A percentile compares a stretch with the other conserved stretches of the same genome.
These are phyloP conservation scores for Nomada hirtipes DNA, from an alignment of 2,888 invertebrate genomes.

Conservation along the genomic window DNA sequence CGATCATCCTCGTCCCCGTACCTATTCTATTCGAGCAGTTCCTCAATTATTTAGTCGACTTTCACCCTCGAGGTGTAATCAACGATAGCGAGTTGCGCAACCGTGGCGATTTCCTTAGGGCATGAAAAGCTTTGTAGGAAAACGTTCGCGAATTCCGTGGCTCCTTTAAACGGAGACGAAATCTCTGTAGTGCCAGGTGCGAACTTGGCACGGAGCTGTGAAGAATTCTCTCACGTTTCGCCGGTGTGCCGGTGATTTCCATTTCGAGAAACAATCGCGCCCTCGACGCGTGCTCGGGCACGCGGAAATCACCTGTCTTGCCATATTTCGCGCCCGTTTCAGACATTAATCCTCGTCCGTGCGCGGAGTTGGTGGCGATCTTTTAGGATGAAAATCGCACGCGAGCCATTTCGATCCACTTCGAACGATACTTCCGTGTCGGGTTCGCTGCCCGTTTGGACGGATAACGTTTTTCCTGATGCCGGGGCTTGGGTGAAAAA, in stretches of 20 bases:
- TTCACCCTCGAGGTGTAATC: constrained; percentile 16
- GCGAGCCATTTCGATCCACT: not conserved
- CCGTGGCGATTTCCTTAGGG: constrained; percentile 16
- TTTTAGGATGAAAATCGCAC: constrained; percentile 25
- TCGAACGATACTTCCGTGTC: constrained; percentile 21
- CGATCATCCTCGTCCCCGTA: constrained; percentile 1
- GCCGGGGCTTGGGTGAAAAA: not conserved
- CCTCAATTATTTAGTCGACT: constrained; percentile 24
- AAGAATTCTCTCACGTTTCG: constrained; percentile 77
- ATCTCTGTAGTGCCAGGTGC: constrained; percentile 59
- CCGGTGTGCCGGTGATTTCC: constrained; percentile 66
- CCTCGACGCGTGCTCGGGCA: constrained; percentile 52
- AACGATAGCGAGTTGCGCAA: constrained; percentile 16
- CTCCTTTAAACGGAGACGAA: constrained; percentile 47
- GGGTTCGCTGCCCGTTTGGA: not conserved
- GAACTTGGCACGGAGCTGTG: constrained; percentile 58
- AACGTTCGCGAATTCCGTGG: constrained; percentile 22
- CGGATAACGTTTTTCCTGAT: not conserved
- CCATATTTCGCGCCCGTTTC: constrained; percentile 58
- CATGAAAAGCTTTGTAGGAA: not conserved
- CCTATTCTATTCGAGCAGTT: constrained; percentile 1
- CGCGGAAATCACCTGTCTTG: constrained; percentile 74
- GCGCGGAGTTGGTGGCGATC: not conserved
- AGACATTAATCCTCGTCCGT: constrained; percentile 41
- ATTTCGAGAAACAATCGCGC: constrained; percentile 79